phyloP scores from a whole-genome alignment of 2,797 vertebrate species.

The Thalassophryne amazonica region DNA sequence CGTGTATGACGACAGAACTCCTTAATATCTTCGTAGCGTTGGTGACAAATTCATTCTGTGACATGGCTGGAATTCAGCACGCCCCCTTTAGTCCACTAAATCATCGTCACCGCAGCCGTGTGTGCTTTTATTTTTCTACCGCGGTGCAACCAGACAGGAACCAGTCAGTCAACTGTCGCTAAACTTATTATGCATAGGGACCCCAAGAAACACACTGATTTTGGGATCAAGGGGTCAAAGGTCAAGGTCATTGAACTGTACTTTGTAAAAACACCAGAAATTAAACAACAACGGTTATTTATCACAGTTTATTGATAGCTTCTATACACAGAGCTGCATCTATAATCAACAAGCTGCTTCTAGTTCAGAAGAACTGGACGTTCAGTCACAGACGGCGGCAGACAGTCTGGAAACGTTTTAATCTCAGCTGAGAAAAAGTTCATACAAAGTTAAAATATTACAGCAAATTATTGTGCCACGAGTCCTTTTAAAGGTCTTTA shows the following conservation, averaged over 20 bases:
- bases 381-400: too few relatives aligned
- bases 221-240: too few relatives aligned
- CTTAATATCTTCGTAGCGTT: constrained; percentile 44
- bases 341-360: neutral
- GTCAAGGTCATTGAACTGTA: too few relatives aligned
- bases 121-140: constrained; percentile 21
- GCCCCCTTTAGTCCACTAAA: constrained; percentile 37
- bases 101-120: constrained; percentile 26
- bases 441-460: constrained; percentile 4
- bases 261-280: neutral
- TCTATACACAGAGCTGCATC: neutral
- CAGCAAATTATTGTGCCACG: too few relatives aligned
- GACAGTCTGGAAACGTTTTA: neutral
- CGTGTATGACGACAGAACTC: constrained; percentile 22
- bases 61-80: constrained; percentile 45
- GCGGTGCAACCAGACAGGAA: too few relatives aligned
- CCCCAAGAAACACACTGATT: too few relatives aligned
- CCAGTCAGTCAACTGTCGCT: too few relatives aligned
- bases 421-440: neutral
- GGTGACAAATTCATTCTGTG: constrained; percentile 61
- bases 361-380: too few relatives aligned
- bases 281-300: constrained; percentile 10
- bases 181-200: too few relatives aligned
- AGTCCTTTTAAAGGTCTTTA: constrained; percentile 24
- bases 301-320: constrained; percentile 20